These are phyloP conservation scores for Branchinecta lynchi DNA, from an alignment of 1,140 invertebrate species.

Conservation along the genomic window DNA sequence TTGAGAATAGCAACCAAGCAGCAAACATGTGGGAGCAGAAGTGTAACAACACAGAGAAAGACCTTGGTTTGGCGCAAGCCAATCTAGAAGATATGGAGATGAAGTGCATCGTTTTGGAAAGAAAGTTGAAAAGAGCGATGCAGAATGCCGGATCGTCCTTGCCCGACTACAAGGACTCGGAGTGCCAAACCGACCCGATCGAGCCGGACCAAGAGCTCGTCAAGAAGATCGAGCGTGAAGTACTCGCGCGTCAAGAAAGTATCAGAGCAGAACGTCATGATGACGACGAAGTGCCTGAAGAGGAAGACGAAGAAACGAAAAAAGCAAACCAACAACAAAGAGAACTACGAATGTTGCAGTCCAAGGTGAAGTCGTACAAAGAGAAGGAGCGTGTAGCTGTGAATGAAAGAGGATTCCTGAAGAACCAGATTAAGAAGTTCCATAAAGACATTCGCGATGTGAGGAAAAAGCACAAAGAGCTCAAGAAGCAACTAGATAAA, in stretches of 20 bases:
- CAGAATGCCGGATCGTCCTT: constrained; percentile 19
- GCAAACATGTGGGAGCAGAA: constrained; percentile 63
- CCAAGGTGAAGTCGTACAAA: constrained; percentile 58
- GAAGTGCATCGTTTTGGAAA: constrained; percentile 55
- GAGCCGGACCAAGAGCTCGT: constrained; percentile 33
- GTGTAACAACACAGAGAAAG: constrained; percentile 51
- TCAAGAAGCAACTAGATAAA: constrained; percentile 74
- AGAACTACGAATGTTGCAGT: constrained; percentile 53
- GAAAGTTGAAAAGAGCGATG: constrained; percentile 24
- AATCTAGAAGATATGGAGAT: constrained; percentile 62
- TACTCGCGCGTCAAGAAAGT: constrained; percentile 29
- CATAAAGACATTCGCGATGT: constrained; percentile 46
- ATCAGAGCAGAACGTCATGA: constrained; percentile 18
- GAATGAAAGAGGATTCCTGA: constrained; percentile 56
- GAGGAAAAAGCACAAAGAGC: constrained; percentile 34
- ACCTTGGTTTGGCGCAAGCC: constrained; percentile 53
- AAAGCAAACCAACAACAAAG: constrained; percentile 40
- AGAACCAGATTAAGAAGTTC: constrained; percentile 60
- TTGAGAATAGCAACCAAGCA: constrained; percentile 52
- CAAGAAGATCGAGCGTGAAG: neutral
- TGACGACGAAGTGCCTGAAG: constrained; percentile 14
- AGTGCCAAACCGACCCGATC: constrained; percentile 27
- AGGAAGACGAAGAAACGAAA: constrained; percentile 18
- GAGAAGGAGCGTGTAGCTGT: constrained; percentile 48
- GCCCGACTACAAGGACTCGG: constrained; percentile 21